Evolutionary conservation across 2,113 vertebrate species (phyloP).

Genomic region (Neomonachus schauinslandi): DNA sequence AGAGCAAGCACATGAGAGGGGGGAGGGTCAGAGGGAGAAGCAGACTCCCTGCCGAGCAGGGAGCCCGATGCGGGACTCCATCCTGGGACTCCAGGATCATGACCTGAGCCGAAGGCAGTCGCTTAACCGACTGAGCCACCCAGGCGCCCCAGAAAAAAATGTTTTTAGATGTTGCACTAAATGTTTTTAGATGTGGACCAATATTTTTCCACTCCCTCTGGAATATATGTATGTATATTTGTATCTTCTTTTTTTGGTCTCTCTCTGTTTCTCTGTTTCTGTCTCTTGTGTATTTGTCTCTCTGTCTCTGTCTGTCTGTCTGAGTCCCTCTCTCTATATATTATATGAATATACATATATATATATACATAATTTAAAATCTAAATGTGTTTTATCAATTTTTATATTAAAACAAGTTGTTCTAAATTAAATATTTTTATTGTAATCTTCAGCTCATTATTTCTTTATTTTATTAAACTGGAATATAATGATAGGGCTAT

Average conservation of each 20-base stretch:
- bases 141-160: no score
- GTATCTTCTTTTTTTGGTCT: neutral
- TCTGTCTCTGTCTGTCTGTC: neutral
- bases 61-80: no score
- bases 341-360: no score
- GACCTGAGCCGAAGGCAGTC: no score
- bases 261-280: neutral
- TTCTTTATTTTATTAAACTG: neutral
- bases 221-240: neutral
- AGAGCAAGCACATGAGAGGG: no score
- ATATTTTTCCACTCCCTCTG: neutral
- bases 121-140: no score
- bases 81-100: no score
- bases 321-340: neutral
- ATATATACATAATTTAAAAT: neutral
- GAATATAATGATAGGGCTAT: neutral
- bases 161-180: constrained; percentile 44
- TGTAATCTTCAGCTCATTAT: neutral
- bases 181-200: constrained; percentile 36
- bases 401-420: neutral
- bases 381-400: neutral
- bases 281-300: neutral
- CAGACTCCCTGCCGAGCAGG: no score
- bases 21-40: no score
- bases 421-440: neutral